phyloP scores from a whole-genome alignment of 2,113 vertebrate species.

The Turdus rufiventris region DNA sequence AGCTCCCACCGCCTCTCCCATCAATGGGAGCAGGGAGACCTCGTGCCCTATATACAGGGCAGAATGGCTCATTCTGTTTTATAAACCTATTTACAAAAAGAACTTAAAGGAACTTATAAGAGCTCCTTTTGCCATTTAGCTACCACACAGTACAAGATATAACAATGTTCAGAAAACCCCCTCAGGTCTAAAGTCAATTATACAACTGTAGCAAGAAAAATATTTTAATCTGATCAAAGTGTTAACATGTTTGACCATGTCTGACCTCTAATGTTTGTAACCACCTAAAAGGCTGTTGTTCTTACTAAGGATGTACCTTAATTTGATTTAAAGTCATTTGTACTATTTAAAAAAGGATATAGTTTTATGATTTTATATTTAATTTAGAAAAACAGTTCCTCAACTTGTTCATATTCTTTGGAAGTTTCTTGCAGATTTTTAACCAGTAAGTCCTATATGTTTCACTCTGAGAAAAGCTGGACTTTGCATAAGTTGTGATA shows the following conservation, averaged over 20 bases:
- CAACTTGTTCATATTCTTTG: background rate
- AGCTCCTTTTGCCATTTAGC: slow-evolving; percentile 44
- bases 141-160: slow-evolving; percentile 59
- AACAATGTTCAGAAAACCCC: slow-evolving; percentile 70
- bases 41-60: background rate
- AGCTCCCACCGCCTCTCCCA: background rate
- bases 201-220: slow-evolving; percentile 66
- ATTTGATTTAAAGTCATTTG: slow-evolving; percentile 70
- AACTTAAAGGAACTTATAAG: slow-evolving; percentile 35
- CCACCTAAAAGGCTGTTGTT: slow-evolving; percentile 65
- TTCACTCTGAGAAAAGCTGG: background rate
- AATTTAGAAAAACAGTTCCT: slow-evolving; percentile 38
- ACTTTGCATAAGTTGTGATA: background rate
- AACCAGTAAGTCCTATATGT: background rate
- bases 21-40: background rate
- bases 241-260: slow-evolving; percentile 73
- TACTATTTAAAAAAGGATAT: slow-evolving; percentile 68
- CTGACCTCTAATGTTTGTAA: slow-evolving; percentile 66
- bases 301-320: slow-evolving; percentile 49
- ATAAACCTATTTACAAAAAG: slow-evolving; percentile 26
- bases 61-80: background rate
- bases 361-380: slow-evolving; percentile 55
- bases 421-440: slow-evolving; percentile 22
- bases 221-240: slow-evolving; percentile 71
- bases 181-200: slow-evolving; percentile 68